Evolutionary conservation across 1,140 invertebrate species (phyloP).

Genomic region (Nymphalis io): DNA sequence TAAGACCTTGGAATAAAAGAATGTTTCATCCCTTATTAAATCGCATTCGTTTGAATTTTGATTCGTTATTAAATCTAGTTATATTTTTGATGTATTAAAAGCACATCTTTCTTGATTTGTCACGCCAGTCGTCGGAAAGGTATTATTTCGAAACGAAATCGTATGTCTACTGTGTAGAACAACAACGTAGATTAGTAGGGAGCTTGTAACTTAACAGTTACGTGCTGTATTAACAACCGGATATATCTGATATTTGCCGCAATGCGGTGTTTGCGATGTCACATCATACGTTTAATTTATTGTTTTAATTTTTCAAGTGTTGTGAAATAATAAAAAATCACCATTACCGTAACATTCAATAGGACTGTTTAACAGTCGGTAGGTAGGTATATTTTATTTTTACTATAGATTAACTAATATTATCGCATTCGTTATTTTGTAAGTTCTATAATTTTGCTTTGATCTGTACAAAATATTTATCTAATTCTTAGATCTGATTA

Average conservation of each 20-base stretch:
- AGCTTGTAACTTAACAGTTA: conserved; percentile 46
- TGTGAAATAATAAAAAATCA: conserved; percentile 67
- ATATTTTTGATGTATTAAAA: conserved; percentile 34
- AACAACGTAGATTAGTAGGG: conserved; percentile 63
- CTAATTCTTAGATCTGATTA: conserved; percentile 64
- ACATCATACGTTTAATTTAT: conserved; percentile 53
- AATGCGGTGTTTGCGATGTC: conserved; percentile 40
- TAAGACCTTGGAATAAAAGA: conserved; percentile 62
- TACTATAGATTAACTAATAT: conserved; percentile 70
- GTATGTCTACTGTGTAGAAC: conserved; percentile 80
- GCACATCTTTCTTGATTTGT: conserved; percentile 38
- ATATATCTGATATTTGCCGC: conserved; percentile 23
- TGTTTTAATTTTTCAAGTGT: conserved; percentile 58
- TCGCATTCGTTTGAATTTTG: conserved; percentile 35
- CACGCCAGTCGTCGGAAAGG: conserved; percentile 48
- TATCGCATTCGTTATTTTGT: conserved; percentile 67
- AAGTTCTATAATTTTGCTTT: conserved; percentile 80
- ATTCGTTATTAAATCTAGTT: conserved; percentile 38
- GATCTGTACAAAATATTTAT: conserved; percentile 76
- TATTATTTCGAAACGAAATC: conserved; percentile 78
- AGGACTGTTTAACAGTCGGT: conserved; percentile 70
- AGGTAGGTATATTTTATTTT: conserved; percentile 64
- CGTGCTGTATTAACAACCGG: conserved; percentile 30
- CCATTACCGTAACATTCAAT: conserved; percentile 56
- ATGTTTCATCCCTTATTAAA: conserved; percentile 45